Base-by-base conservation (phyloP, 2,797 vertebrate genomes). In the Cuniculus paca region DNA sequence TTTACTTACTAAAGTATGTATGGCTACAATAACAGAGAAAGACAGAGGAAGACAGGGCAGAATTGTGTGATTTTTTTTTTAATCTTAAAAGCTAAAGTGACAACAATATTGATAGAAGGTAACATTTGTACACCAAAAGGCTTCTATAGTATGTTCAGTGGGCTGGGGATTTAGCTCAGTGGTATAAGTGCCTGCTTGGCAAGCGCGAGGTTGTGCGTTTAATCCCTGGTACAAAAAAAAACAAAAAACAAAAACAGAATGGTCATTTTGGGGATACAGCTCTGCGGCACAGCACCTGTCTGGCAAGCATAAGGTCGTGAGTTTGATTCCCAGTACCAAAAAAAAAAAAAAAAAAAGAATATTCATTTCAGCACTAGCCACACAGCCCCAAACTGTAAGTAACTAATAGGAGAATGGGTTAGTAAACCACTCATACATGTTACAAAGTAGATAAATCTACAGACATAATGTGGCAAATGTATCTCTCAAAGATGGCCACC, bases 1-100 rank as follows among this genome's bases (percentile, higher is more conserved):
- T 92, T 95, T 79, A 88, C 75, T 75, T 70, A 91, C 28, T 82
- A 61, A 88, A 86, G n/a, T 77, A 74, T 50, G 63, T 61, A 92
- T 63, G 61, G 74, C 56, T 75, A 86, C 19, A 86, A 77, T 85
- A 70, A 89, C 54, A 52, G 34, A 68, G 16, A 58, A n/a, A n/a
- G 19, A 26, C 22, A 39, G 4, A 50, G 19, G 12, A 80, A 61
- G 42, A 87, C 42, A 85, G 6, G 28, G 63, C 58, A 78, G 31
- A 94, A 84, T 1, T 56, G 31, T 79, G 83, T 60, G 77, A 61
- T 34, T 92, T 90, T 61, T 17, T 36, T 68, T 22, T 70, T 10
- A 68, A 70, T 39, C 36, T 70, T 36, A 39, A 39, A 68, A 88
- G 60, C 34, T 88, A 88, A 70, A 94, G 60, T 60, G 20, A 65